Evolutionary conservation across 2,888 invertebrate genomes (phyloP), one percentile per base, ranked within the genome.

Genomic region (Oscheius sp.): DNA sequence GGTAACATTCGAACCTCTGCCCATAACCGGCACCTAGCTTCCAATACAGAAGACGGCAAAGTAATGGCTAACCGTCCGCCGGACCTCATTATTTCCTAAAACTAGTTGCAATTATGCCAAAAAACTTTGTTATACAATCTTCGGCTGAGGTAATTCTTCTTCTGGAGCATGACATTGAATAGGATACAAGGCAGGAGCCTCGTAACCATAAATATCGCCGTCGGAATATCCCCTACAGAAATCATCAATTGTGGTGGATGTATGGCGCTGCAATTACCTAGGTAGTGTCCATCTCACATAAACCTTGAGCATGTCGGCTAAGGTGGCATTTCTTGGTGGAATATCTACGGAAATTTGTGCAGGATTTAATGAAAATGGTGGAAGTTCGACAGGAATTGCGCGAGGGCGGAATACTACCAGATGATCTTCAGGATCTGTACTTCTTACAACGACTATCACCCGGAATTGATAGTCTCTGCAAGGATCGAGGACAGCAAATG

Each of bases 381-480:
- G 85, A 41, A 86, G 76, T 55, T 74, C 49, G 25, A 83, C 81
- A 1, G 86, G 83, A 69, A 86, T 86, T 23, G 79, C 76, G 53
- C 79, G 74, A 5, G 83, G 83, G 25, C 81, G 83, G 68, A 84
- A 78, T 18, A 82, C 72, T 5, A 81, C 81, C 18, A 85, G 77
- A 21, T 82, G 73, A 25, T 79, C 69, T 12, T 58, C 29, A 6
- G 86, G 83, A 64, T 82, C 78, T 45, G 84, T 75, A 35, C 81
- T 82, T 35, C 85, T 76, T 1, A 85, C 69, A 18, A 86, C 82
- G 23, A 81, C 78, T 23, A 86, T 72, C 2, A 84, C 80, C 1
- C 80, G 81, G 74, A 87, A 87, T 72, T 87, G 86, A 73, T 87
- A 87, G 73, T 87, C 86, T 16, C 84, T 78, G 73, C 87, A 87